Percentiles rank a stretch among this genome's conserved stretches.
These are phyloP conservation scores for Chloroclystis v-ata DNA, from an alignment of 2,888 invertebrate genomes.

Conservation along the genomic window DNA sequence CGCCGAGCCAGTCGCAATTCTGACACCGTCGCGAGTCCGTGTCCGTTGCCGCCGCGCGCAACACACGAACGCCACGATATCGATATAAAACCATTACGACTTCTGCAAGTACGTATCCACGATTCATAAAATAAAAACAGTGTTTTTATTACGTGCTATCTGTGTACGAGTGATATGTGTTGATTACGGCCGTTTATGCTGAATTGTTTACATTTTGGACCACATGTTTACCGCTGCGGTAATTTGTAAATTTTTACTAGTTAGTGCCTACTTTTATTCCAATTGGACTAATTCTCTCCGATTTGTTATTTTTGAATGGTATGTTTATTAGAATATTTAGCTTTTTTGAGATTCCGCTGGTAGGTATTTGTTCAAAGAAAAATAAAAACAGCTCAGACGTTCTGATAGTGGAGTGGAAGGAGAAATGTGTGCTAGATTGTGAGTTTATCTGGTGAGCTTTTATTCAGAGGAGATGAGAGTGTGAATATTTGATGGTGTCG, in stretches of 20 bases:
- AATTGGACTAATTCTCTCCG: no score
- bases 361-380: no score
- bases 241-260: conserved; percentile 21
- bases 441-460: conserved; percentile 42
- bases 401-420: no score
- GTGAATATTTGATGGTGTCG: conserved; percentile 76
- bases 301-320: no score
- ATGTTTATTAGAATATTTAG: no score
- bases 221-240: conserved; percentile 54
- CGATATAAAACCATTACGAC: conserved; percentile 51
- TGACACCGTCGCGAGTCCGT: conserved; percentile 51
- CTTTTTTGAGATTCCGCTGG: no score
- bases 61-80: conserved; percentile 65
- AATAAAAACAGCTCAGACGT: no score
- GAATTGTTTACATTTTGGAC: conserved; percentile 65
- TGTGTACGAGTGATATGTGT: conserved; percentile 27
- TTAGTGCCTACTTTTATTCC: not conserved
- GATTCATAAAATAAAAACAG: conserved; percentile 20
- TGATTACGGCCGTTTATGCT: conserved; percentile 25
- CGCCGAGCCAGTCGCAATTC: conserved; percentile 60
- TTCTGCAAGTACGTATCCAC: conserved; percentile 57
- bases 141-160: conserved; percentile 16
- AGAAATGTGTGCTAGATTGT: conserved; percentile 25
- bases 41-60: conserved; percentile 47
- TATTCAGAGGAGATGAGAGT: conserved; percentile 64